Percentiles rank a stretch among this genome's conserved stretches.
phyloP scores from a whole-genome alignment of 1,140 invertebrate genomes.

The Pissodes strobi region DNA sequence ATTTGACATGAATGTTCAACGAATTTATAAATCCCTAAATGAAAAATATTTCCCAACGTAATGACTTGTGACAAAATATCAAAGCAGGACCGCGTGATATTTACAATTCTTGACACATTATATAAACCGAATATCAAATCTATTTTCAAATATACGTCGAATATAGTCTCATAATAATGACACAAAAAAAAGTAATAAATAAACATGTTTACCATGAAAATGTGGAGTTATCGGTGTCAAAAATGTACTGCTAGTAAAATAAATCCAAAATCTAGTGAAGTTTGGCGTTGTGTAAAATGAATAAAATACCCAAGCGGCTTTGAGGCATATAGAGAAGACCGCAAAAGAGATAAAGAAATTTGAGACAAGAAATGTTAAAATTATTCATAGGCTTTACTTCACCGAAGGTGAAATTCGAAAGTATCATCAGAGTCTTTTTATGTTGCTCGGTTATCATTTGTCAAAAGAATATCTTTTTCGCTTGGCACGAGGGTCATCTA shows the following conservation, averaged over 20 bases:
- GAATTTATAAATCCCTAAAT: constrained; percentile 2
- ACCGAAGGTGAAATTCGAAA: constrained; percentile 44
- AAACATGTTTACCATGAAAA: constrained; percentile 12
- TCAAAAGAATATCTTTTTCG: constrained; percentile 39
- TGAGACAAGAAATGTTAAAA: constrained; percentile 51
- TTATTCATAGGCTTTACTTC: constrained; percentile 53
- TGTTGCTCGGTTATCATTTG: constrained; percentile 47
- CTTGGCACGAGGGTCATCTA: constrained; percentile 21
- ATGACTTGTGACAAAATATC: constrained; percentile 4
- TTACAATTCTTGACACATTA: constrained; percentile 6
- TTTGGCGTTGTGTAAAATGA: constrained; percentile 46
- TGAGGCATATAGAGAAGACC: constrained; percentile 42
- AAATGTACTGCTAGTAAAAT: constrained; percentile 34
- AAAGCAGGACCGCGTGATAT: background rate
- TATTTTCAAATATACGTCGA: constrained; percentile 3
- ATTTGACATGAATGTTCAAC: background rate
- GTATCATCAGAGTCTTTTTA: constrained; percentile 47
- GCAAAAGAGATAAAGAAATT: constrained; percentile 49
- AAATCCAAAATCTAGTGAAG: constrained; percentile 31
- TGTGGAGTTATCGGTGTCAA: constrained; percentile 28
- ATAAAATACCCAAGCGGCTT: constrained; percentile 47
- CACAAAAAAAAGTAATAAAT: constrained; percentile 8
- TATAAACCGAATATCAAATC: constrained; percentile 1
- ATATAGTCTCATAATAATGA: background rate
- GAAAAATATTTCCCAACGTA: background rate